Base-by-base conservation (phyloP, 2,113 vertebrate genomes). In the Eudyptes chrysolophus region DNA sequence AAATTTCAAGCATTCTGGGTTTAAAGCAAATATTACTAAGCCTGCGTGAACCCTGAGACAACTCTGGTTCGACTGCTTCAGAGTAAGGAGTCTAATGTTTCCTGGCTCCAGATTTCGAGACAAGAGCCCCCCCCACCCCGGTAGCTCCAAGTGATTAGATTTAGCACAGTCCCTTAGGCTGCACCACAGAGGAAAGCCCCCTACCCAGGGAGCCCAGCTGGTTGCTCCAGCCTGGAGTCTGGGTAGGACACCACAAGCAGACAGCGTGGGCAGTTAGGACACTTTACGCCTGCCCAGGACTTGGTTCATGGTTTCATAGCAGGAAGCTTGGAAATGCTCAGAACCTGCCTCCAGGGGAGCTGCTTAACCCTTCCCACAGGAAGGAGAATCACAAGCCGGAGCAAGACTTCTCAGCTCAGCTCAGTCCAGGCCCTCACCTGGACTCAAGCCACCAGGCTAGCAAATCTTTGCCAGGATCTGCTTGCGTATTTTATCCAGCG, bases 91-190 rank as follows among this genome's bases (percentile, higher is more conserved):
- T 62, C 29, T 51, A 70, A 78, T 15, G 26, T 9, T 84, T 87
- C 40, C 49, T 48, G 36, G 13, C 26, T 62, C 22, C 19, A 25
- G n/a, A 61, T 77, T 77, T 66, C 1, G 1, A 14, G 52, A 38
- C 10, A 22, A 2, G 6, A 89, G 7, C 1, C 2, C 7, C 21
- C 25, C 27, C 7, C 7, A 13, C 7, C 14, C n/a, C 9, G 7
- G 19, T 4, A 38, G 13, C 24, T 81, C 7, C 64, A 65, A 27
- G 29, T 5, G 34, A 8, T 4, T 26, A n/a, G 64, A 57, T n/a
- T 40, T 24, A 3, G 8, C 54, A 64, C 32, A 44, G 29, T 10
- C 11, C 38, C 29, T 38, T 6, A 2, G 32, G 54, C 19, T 84
- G 77, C 7, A 5, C 14, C 48, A 48, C 11, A n/a, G 48, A 54